These are phyloP conservation scores for Hypocryptadius cinnamomeus DNA, from an alignment of 2,113 vertebrate species.

Conservation along the genomic window DNA sequence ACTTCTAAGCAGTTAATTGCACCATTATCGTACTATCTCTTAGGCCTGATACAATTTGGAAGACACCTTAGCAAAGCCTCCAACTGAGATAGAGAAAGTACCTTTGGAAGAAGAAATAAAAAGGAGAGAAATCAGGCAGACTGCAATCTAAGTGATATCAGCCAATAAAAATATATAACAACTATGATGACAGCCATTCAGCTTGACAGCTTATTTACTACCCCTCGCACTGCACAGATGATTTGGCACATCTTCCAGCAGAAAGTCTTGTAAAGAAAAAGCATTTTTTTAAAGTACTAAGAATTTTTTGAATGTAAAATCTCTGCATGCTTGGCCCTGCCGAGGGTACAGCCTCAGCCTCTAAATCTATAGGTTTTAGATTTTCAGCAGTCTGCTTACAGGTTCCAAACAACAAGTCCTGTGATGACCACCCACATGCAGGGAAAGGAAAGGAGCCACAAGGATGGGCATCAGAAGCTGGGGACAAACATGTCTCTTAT, in stretches of 20 bases:
- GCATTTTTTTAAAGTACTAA: not conserved
- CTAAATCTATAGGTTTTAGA: not conserved
- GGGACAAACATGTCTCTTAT: not conserved
- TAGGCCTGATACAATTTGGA: not conserved
- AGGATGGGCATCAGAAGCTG: accelerated
- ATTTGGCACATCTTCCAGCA: not conserved
- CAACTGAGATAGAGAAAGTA: not conserved
- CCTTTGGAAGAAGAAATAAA: not conserved
- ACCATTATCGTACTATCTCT: not conserved
- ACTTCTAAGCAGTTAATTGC: not conserved
- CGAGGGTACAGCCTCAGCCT: not conserved
- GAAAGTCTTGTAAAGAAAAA: not conserved
- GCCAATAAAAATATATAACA: not conserved
- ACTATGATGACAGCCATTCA: not conserved
- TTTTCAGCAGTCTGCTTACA: not conserved
- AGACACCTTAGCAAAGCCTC: not conserved
- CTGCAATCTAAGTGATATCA: not conserved
- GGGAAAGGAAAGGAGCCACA: not conserved
- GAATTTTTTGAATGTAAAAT: not conserved
- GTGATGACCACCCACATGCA: accelerated
- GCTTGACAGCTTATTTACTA: not conserved
- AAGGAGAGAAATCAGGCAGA: not conserved
- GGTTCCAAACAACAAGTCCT: not conserved
- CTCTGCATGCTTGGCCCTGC: accelerated
- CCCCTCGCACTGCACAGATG: not conserved